These are phyloP conservation scores for Tiliacea aurago DNA, from an alignment of 2,888 invertebrate species.

Conservation along the genomic window DNA sequence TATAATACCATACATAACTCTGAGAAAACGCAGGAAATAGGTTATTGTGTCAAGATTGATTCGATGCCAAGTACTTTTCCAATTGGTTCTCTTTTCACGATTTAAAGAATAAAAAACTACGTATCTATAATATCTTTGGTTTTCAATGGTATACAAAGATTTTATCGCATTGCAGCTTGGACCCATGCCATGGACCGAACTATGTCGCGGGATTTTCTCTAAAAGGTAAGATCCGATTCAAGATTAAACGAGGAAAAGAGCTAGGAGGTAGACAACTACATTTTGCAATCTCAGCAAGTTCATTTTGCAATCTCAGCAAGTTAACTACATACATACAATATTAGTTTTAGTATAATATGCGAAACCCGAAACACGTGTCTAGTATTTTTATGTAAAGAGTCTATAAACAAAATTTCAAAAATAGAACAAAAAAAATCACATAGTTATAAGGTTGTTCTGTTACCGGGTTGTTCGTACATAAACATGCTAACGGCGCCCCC, in stretches of 20 bases:
- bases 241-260: conserved; percentile 9
- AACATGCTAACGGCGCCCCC: too few species aligned
- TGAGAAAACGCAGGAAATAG: not conserved
- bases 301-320: not conserved
- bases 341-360: too few species aligned
- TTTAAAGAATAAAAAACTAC: not conserved
- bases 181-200: conserved; percentile 34
- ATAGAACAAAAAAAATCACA: too few species aligned
- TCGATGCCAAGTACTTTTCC: not conserved
- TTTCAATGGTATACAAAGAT: conserved; percentile 15
- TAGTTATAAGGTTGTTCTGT: too few species aligned
- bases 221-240: conserved; percentile 17
- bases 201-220: conserved; percentile 26
- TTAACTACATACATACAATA: not conserved
- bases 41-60: not conserved
- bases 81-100: not conserved
- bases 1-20: too few species aligned
- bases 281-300: not conserved
- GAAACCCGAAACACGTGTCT: too few species aligned
- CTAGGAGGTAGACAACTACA: not conserved
- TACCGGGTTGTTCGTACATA: too few species aligned
- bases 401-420: too few species aligned
- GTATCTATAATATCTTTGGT: conserved; percentile 3
- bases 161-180: conserved; percentile 28
- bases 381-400: too few species aligned